These are phyloP conservation scores for Erebia palarica DNA, from an alignment of 2,888 invertebrate genomes.

Conservation along the genomic window DNA sequence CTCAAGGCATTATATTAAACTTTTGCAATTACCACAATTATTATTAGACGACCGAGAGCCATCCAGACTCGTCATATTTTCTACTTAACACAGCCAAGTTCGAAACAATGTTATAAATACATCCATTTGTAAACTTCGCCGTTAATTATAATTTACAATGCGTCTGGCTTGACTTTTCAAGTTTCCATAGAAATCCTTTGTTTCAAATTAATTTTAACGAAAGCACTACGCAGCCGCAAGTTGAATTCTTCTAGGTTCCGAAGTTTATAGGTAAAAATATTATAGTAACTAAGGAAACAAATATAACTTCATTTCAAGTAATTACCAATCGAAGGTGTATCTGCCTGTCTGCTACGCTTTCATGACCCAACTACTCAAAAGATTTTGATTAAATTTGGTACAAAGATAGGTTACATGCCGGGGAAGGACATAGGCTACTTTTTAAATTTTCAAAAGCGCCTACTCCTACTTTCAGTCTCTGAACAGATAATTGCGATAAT, in stretches of 20 bases:
- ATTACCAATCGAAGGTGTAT: no score
- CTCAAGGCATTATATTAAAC: conserved; percentile 63
- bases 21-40: conserved; percentile 80
- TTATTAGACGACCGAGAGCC: conserved; percentile 67
- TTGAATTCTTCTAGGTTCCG: background rate
- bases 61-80: conserved; percentile 74
- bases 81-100: conserved; percentile 73
- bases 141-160: conserved; percentile 59
- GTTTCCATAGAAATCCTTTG: conserved; percentile 18
- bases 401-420: no score
- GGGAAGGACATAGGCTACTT: no score
- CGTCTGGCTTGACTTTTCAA: conserved; percentile 39
- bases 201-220: conserved; percentile 19
- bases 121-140: conserved; percentile 66
- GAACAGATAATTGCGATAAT: no score
- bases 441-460: no score
- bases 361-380: no score
- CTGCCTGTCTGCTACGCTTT: no score
- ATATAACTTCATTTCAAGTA: no score
- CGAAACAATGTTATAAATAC: conserved; percentile 70
- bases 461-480: no score
- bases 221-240: background rate
- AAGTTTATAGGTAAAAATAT: no score
- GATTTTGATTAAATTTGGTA: no score
- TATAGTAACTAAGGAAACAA: no score